These are phyloP conservation scores for Aselliscus stoliczkanus DNA, from an alignment of 2,797 vertebrate species.

Conservation along the genomic window DNA sequence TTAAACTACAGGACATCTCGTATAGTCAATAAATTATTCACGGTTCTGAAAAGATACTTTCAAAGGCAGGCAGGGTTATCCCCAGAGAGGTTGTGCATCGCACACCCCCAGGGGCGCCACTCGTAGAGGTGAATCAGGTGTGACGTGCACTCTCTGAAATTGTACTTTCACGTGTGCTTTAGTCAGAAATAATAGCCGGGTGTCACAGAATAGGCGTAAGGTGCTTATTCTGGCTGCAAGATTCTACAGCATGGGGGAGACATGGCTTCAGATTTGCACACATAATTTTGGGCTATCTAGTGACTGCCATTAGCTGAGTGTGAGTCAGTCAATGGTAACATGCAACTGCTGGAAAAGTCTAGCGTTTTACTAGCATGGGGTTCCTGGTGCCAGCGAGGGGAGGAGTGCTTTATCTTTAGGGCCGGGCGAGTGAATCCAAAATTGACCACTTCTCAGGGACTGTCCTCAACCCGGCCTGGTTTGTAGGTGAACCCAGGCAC, in stretches of 20 bases:
- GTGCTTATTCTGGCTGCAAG: not conserved
- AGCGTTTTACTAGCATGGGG: not conserved
- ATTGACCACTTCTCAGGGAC: not conserved
- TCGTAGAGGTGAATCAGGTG: accelerated
- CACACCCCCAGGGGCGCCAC: accelerated
- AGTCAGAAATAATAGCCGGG: not conserved
- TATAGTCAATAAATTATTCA: not conserved
- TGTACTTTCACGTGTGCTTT: not conserved
- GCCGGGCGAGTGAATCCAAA: not conserved
- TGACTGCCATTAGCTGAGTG: not conserved
- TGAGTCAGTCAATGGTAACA: not conserved
- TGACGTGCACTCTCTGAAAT: not conserved
- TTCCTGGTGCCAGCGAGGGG: not conserved
- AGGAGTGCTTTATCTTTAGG: not conserved
- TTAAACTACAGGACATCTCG: not conserved
- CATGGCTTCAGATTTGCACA: not conserved
- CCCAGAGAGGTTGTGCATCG: accelerated
- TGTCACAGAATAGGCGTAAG: not conserved
- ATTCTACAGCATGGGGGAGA: not conserved
- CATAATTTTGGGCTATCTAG: not conserved
- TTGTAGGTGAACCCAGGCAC: not conserved
- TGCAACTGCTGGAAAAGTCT: not conserved
- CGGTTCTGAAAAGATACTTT: not conserved
- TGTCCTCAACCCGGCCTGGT: not conserved
- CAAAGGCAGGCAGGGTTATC: not conserved